Base-by-base conservation (phyloP, 1,140 invertebrate species). In the Eueides isabella region DNA sequence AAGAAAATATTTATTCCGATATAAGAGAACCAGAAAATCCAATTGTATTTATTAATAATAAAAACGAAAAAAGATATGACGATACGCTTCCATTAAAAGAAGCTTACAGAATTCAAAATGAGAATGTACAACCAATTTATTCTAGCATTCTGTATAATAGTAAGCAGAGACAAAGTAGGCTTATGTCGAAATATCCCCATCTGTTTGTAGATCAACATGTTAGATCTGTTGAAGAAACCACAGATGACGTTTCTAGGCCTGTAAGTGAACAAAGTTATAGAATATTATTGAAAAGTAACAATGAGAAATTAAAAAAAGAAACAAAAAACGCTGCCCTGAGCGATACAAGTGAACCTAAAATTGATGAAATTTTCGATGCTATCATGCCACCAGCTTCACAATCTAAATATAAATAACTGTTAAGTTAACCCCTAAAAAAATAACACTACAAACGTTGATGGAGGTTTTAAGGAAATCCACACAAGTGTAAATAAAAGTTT, bases 111-210 rank as follows among this genome's bases (percentile, higher is more conserved):
- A 61, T 67, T 16, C 55, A 74, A n/a, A 71, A 67, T 48, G n/a
- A 74, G 23, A 38, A 76, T 55, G 31, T 70, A 55, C 63, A 73
- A 7, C 67, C 61, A 44, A 61, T 63, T 5, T 80, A 77, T 35
- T 65, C 78, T 11, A 67, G 73, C 26, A 85, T 80, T 65, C 29
- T 76, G 29, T 88, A 86, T 61, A 72, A 76, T 19, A 69, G 69
- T 7, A 62, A 33, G 44, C 19, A n/a, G 76, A 69, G 67, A 70
- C 76, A 11, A 74, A n/a, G 73, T 80, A 81, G 44, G 14, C 68
- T 89, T 16, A 87, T 89, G 87, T 85, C 87, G 9, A 88, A 87
- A 83, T 92, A 92, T 55, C 90, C 90, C 16, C 90, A 92, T 44
- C 79, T 92, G n/a, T 85, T 92, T 69, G 70, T 86, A 65, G 86